Evolutionary conservation across 2,888 invertebrate genomes (phyloP).

Genomic region (Anarsia innoxiella): DNA sequence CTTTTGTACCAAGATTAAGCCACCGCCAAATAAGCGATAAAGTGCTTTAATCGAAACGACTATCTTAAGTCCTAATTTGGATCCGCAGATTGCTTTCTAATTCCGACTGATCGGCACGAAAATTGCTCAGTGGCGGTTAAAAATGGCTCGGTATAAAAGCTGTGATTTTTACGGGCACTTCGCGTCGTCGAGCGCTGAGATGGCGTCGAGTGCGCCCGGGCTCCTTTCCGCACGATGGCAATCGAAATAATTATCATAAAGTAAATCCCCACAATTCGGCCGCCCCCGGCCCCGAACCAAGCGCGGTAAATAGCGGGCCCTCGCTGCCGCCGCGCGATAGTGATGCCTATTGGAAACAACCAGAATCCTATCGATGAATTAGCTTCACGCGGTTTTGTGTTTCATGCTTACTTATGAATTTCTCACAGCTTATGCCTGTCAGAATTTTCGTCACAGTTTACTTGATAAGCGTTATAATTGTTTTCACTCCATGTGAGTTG

Average conservation of each 20-base stretch:
- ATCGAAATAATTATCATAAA: constrained; percentile 73
- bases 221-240: constrained; percentile 61
- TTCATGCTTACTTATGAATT: neutral
- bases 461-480: too few relatives aligned
- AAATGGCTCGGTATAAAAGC: constrained; percentile 40
- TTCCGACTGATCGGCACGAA: constrained; percentile 41
- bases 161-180: constrained; percentile 54
- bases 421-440: too few relatives aligned
- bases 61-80: constrained; percentile 34
- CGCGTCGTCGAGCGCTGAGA: constrained; percentile 37
- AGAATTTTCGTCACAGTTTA: too few relatives aligned
- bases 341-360: constrained; percentile 36
- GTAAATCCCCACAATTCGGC: constrained; percentile 69
- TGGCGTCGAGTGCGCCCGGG: constrained; percentile 44
- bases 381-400: neutral
- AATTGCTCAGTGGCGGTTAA: constrained; percentile 41
- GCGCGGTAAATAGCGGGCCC: constrained; percentile 57
- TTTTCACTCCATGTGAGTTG: too few relatives aligned
- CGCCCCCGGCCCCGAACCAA: constrained; percentile 40
- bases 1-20: too few relatives aligned
- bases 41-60: constrained; percentile 24
- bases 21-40: too few relatives aligned
- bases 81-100: constrained; percentile 39
- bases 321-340: constrained; percentile 40
- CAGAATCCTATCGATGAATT: constrained; percentile 34